Conservation (phyloP, 2,797 vertebrate genomes). For the Bryconaethiops microstoma region DNA sequence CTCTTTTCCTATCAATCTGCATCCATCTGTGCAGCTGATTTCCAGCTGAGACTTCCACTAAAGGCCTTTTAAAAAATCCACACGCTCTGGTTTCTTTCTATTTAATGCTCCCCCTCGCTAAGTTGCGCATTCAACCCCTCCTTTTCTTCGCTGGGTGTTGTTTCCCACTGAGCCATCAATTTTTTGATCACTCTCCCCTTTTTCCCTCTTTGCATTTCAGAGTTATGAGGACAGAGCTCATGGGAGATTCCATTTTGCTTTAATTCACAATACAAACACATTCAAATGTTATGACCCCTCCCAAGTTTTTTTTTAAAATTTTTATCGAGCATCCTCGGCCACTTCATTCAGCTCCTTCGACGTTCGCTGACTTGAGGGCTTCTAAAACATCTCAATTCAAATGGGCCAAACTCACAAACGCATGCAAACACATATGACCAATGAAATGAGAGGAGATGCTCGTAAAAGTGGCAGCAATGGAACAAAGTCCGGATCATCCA, state of each 20-base stretch:
- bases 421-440: conserved; percentile 30
- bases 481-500: not conserved
- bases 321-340: not conserved
- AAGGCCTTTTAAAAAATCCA: conserved; percentile 32
- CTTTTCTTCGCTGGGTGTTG: not conserved
- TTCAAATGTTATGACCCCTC: conserved; percentile 42
- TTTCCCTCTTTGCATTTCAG: conserved; percentile 1
- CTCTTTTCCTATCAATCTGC: conserved; percentile 10
- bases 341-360: not conserved
- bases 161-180: not conserved
- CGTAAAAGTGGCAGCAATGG: not conserved
- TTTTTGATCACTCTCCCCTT: conserved; percentile 12
- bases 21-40: conserved; percentile 21
- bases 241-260: conserved; percentile 52
- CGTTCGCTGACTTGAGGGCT: not conserved
- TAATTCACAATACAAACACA: conserved; percentile 66
- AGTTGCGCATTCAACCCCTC: not conserved
- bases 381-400: not conserved
- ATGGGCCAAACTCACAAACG: not conserved
- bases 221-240: conserved; percentile 25
- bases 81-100: conserved; percentile 27
- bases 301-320: not conserved
- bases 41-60: conserved; percentile 41
- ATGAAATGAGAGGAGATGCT: conserved; percentile 7
- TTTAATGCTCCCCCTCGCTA: conserved; percentile 25